Evolutionary conservation across 2,797 vertebrate genomes (phyloP).

Genomic region (Podargus strigoides): DNA sequence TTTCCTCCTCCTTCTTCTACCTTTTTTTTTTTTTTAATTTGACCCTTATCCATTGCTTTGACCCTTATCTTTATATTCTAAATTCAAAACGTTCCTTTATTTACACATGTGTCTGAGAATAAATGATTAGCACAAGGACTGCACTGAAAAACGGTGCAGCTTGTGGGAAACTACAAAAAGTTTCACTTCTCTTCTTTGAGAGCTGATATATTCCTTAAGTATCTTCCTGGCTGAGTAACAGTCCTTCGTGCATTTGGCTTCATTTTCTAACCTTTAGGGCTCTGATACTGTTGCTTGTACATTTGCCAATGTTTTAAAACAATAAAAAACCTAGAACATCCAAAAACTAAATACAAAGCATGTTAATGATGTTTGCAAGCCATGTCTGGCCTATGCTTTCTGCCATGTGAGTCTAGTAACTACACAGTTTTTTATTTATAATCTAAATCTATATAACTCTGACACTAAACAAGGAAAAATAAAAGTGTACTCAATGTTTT

Average conservation of each 20-base stretch:
- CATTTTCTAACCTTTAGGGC: conserved; percentile 4
- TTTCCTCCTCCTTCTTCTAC: not conserved
- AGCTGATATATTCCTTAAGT: not conserved
- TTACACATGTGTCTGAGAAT: not conserved
- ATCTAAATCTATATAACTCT: not conserved
- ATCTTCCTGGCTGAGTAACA: not conserved
- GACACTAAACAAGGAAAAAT: not conserved
- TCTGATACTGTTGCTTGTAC: not conserved
- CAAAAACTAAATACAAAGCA: not conserved
- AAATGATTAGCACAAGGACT: not conserved
- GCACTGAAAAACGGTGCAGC: not conserved
- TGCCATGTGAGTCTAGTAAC: not conserved
- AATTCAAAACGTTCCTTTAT: not conserved
- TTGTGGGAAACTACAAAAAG: not conserved
- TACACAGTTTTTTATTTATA: not conserved
- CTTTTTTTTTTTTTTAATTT: not conserved
- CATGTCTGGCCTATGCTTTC: not conserved
- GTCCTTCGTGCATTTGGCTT: not conserved
- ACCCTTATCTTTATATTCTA: not conserved
- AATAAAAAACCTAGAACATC: not conserved
- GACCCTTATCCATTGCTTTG: not conserved
- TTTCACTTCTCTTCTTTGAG: not conserved
- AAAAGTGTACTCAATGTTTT: not conserved
- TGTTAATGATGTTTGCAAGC: not conserved
- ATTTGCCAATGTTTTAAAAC: not conserved